Evolutionary conservation across 2,797 vertebrate genomes (phyloP).

Genomic region (Nannoperca australis): DNA sequence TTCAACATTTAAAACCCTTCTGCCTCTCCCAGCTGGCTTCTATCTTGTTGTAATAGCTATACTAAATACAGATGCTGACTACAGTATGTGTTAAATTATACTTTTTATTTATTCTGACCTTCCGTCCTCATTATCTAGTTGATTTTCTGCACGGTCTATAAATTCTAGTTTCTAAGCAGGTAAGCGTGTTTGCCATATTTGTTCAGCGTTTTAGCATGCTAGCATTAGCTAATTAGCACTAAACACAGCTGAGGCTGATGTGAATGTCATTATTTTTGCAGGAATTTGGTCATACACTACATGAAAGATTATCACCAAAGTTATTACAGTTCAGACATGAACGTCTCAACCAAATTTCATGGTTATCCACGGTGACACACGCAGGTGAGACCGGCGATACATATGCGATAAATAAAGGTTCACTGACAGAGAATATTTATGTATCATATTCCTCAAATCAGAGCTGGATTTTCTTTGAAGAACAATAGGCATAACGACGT

Average conservation of each 20-base stretch:
- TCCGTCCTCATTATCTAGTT: not conserved
- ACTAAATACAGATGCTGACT: slow-evolving; percentile 9
- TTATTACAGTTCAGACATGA: not conserved
- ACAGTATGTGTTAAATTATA: not conserved
- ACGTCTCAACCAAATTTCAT: not conserved
- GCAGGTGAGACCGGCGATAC: too few species aligned
- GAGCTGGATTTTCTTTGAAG: too few species aligned
- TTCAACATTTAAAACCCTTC: slow-evolving; percentile 18
- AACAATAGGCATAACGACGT: not conserved
- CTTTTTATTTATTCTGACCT: not conserved
- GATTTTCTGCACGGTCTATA: not conserved
- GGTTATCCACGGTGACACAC: too few species aligned
- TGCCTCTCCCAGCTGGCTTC: slow-evolving; percentile 15
- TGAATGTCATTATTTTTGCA: too few species aligned
- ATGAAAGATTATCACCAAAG: too few species aligned
- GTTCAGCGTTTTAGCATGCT: too few species aligned
- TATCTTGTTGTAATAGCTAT: not conserved
- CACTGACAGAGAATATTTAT: too few species aligned
- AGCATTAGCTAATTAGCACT: too few species aligned
- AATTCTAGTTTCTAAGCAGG: not conserved
- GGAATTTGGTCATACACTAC: not conserved
- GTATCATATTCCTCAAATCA: too few species aligned
- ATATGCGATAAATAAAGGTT: too few species aligned
- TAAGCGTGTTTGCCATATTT: too few species aligned
- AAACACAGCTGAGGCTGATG: too few species aligned